Conservation (phyloP, 2,797 vertebrate genomes). For the Sciurus carolinensis region DNA sequence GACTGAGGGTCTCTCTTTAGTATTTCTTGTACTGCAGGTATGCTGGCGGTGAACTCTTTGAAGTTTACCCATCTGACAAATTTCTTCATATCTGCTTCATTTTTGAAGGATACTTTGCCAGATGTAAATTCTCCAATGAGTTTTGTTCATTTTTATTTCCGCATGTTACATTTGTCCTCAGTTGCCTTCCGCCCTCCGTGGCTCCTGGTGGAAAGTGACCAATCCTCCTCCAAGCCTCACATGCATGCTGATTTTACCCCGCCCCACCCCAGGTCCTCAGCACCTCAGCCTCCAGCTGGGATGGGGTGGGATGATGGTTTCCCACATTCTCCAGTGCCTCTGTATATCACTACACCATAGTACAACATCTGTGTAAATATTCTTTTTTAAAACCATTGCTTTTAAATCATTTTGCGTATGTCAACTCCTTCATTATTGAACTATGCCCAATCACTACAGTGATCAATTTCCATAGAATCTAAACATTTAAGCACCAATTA, state of each 20-base stretch:
- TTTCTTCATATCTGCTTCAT: not conserved
- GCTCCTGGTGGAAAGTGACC: not conserved
- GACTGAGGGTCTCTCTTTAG: not conserved
- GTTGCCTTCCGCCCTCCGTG: not conserved
- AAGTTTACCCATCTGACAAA: not conserved
- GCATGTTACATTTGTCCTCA: no score
- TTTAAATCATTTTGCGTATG: not conserved
- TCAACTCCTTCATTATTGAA: not conserved
- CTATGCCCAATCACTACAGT: not conserved
- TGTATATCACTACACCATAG: not conserved
- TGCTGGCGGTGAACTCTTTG: not conserved
- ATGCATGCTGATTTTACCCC: no score
- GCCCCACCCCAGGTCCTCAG: not conserved
- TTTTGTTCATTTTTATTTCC: not conserved
- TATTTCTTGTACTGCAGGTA: not conserved
- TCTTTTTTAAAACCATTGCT: not conserved
- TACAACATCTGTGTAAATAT: not conserved
- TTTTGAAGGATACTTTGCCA: not conserved
- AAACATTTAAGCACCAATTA: not conserved
- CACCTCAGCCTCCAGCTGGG: fast-evolving
- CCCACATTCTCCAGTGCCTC: fast-evolving
- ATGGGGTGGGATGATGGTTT: fast-evolving
- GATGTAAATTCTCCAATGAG: not conserved
- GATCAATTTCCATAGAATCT: not conserved
- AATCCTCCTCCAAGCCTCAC: not conserved